Evolutionary conservation across 2,888 invertebrate species (phyloP).

Genomic region (Nysson spinosus): DNA sequence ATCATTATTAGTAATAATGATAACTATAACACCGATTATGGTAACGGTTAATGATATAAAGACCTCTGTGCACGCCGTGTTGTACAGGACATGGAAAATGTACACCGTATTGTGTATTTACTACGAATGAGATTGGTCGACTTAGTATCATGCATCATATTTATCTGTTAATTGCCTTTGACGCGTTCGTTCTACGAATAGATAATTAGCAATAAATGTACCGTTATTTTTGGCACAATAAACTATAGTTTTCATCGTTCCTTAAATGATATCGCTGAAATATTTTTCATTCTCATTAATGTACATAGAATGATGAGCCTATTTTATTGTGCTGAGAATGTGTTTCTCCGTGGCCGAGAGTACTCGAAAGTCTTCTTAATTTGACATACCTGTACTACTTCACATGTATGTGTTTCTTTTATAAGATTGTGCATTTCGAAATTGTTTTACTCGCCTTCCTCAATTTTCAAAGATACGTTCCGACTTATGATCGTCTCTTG

Average conservation of each 20-base stretch:
- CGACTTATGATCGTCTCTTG: conserved; percentile 22
- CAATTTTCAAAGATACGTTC: neutral
- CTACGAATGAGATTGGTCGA: conserved; percentile 22
- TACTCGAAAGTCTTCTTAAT: conserved; percentile 15
- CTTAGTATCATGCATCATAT: conserved; percentile 24
- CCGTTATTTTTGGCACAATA: conserved; percentile 31
- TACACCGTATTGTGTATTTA: conserved; percentile 45
- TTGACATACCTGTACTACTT: no score
- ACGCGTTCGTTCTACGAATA: conserved; percentile 40
- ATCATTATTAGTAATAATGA: conserved; percentile 33
- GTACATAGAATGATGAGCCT: conserved; percentile 6
- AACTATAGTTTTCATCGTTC: conserved; percentile 22
- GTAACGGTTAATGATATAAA: neutral
- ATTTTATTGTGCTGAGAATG: conserved; percentile 38
- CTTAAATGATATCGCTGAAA: conserved; percentile 19
- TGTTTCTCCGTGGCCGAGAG: conserved; percentile 33
- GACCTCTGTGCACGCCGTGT: neutral
- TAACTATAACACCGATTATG: neutral
- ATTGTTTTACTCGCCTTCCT: neutral
- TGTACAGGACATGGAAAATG: neutral
- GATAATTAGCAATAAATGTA: conserved; percentile 48
- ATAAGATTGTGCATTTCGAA: conserved; percentile 1
- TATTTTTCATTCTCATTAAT: conserved; percentile 51
- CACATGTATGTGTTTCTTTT: no score
- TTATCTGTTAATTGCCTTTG: conserved; percentile 28